Evolutionary conservation across 2,113 vertebrate species (phyloP).

Genomic region (Collichthys lucidus): DNA sequence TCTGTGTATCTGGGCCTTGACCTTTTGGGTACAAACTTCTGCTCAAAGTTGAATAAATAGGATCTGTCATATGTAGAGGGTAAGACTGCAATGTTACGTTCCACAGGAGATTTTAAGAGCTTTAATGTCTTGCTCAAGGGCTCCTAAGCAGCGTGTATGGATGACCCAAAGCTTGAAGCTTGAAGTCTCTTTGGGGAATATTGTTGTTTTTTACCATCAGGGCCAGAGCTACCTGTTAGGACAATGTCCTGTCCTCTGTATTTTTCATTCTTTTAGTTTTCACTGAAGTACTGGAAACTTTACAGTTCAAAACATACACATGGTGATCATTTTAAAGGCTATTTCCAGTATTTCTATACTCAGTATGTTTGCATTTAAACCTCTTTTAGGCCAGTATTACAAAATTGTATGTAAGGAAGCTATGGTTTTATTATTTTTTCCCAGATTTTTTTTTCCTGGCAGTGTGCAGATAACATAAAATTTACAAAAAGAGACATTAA

Average conservation of each 20-base stretch:
- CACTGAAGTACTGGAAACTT: not conserved
- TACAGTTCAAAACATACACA: not conserved
- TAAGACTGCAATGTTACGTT: not conserved
- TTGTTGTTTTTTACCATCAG: not conserved
- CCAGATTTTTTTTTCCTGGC: not conserved
- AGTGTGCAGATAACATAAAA: not conserved
- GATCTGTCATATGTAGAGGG: not conserved
- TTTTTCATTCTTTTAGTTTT: not conserved
- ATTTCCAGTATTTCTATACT: not conserved
- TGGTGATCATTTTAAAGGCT: not conserved
- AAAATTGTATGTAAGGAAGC: not conserved
- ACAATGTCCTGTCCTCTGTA: not conserved
- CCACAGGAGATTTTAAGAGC: not conserved
- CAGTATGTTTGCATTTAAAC: not conserved
- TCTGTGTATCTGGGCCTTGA: not conserved
- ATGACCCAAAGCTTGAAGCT: not conserved
- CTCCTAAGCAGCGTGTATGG: not conserved
- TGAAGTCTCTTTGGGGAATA: not conserved
- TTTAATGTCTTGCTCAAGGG: not conserved
- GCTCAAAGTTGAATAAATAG: not conserved
- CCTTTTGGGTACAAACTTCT: not conserved
- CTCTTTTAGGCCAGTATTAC: not conserved
- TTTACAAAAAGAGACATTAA: too few relatives aligned
- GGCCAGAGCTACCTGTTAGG: not conserved
- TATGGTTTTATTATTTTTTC: not conserved